Base-by-base conservation (phyloP, 2,888 invertebrate species). In the Ormyrus thymus region DNA sequence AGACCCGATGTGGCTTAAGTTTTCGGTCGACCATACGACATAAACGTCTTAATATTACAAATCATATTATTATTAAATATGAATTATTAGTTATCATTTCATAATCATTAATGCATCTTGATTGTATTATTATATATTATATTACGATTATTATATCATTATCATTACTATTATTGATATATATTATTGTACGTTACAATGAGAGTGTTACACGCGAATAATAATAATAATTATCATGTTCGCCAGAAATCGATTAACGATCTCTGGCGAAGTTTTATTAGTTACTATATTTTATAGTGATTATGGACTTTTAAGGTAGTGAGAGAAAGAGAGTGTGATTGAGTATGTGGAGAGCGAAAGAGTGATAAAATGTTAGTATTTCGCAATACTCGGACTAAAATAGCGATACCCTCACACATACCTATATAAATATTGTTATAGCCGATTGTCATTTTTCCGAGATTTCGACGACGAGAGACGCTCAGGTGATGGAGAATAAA, bases 1-100 rank as follows among this genome's bases (percentile, higher is more conserved):
- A 56, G 56, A 79, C 71, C 64, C 59, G 70, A 59, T 13, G 43
- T n/a, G 73, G 71, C 59, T 64, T 73, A 74, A 64, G 53, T 73
- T 78, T 78, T 76, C 46, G 80, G 81, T 80, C 80, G 81, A 76
- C 78, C 80, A 81, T 78, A 81, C 80, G 78, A 80, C 58, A 69
- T 69, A 76, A 73, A 70, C 43, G 78, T 73, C 43, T 58, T 74
- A 70, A 70, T 69, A 73, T 73, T 71, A 61, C 58, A 78, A 80
- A 29, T 29, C 29, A 29, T 29, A 76, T 58, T 51, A 56, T 62
- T 62, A 77, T 65, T 68, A 71, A 11, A 46, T 51, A 55, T 78
- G 43, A 68, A 43, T 74, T 80, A 74, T 70, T 71, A 56, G 53
- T 55, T 75, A 62, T 75, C 50, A 75, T 80, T 80, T 75, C 69